Evolutionary conservation across 1,140 invertebrate genomes (phyloP).

Genomic region (Hyles euphorbiae): DNA sequence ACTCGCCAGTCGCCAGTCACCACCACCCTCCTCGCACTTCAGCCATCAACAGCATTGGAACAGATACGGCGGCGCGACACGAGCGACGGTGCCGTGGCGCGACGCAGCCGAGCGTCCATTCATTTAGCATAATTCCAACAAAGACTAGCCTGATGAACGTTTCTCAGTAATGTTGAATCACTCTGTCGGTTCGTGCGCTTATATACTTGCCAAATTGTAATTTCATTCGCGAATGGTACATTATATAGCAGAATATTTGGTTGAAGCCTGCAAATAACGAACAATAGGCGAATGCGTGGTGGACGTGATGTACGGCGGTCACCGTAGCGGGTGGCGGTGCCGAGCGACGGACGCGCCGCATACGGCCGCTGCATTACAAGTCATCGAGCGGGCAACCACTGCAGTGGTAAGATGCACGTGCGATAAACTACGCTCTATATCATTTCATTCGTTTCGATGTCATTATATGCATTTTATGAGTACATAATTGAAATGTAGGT

Average conservation of each 20-base stretch:
- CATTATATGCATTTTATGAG: conserved; percentile 5
- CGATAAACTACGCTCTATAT: conserved; percentile 40
- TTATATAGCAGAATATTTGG: no score
- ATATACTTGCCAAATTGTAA: conserved; percentile 10
- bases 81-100: no score
- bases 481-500: neutral
- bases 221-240: conserved; percentile 1
- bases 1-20: conserved; percentile 13
- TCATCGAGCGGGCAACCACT: conserved; percentile 16
- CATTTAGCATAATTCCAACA: no score
- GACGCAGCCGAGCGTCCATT: no score
- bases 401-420: conserved; percentile 48
- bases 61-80: conserved; percentile 13
- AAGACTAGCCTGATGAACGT: conserved; percentile 4
- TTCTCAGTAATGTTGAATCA: conserved; percentile 20
- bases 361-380: conserved; percentile 52
- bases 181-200: conserved; percentile 3
- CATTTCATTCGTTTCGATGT: conserved; percentile 19
- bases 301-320: conserved; percentile 44
- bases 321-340: conserved; percentile 35
- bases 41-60: conserved; percentile 44
- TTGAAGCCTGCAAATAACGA: no score
- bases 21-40: conserved; percentile 36
- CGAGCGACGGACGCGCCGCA: conserved; percentile 34
- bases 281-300: conserved; percentile 25